Evolutionary conservation across 2,888 invertebrate species (phyloP).

Genomic region (Blera fallax): DNA sequence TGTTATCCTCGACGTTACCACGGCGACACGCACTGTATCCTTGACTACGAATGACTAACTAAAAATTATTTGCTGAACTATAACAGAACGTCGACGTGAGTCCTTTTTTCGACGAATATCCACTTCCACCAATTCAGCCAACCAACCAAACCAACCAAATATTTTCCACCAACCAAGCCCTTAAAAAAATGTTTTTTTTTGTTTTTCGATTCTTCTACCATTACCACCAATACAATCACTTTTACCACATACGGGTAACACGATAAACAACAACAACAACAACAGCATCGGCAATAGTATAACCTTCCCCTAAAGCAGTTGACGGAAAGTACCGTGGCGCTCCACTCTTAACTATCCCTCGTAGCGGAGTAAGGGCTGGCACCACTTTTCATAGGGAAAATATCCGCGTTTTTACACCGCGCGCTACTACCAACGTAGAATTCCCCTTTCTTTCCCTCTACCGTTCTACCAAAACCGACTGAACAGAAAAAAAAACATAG

Average conservation of each 20-base stretch:
- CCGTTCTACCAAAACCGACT: slow-evolving; percentile 50
- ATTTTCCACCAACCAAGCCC: slow-evolving; percentile 72
- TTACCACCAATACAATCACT: slow-evolving; percentile 62
- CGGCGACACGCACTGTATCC: slow-evolving; percentile 80
- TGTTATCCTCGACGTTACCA: slow-evolving; percentile 72
- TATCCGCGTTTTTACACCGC: slow-evolving; percentile 45
- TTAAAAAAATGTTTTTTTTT: slow-evolving; percentile 51
- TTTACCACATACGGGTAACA: slow-evolving; percentile 45
- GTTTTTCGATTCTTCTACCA: slow-evolving; percentile 63
- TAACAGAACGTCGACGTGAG: slow-evolving; percentile 72
- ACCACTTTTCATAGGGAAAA: slow-evolving; percentile 45
- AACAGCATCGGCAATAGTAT: slow-evolving; percentile 17
- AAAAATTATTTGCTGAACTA: slow-evolving; percentile 80
- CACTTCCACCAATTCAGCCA: slow-evolving; percentile 69
- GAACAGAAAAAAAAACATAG: slow-evolving; percentile 33
- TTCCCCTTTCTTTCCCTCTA: slow-evolving; percentile 49
- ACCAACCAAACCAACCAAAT: slow-evolving; percentile 67
- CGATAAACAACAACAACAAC: too few relatives aligned
- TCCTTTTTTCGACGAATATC: slow-evolving; percentile 65
- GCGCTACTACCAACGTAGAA: slow-evolving; percentile 49
- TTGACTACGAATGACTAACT: slow-evolving; percentile 82
- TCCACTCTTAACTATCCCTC: slow-evolving; percentile 22
- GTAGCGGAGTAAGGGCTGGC: slow-evolving; percentile 34
- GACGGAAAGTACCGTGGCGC: slow-evolving; percentile 49
- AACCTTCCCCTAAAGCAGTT: slow-evolving; percentile 68